A percentile compares a stretch with the other conserved stretches of the same genome.
phyloP scores from a whole-genome alignment of 2,888 invertebrate genomes.

The Opisthograptis luteolata region DNA sequence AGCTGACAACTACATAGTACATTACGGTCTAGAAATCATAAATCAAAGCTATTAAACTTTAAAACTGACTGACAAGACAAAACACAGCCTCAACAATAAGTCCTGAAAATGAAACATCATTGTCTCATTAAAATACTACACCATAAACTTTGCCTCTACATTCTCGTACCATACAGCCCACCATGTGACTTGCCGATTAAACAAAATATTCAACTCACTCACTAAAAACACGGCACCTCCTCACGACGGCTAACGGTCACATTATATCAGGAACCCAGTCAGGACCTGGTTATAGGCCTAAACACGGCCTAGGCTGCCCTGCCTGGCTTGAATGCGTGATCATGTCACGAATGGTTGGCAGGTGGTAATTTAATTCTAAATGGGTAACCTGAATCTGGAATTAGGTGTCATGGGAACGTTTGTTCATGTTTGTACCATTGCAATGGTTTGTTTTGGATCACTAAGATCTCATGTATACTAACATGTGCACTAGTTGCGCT shows the following conservation, averaged over 20 bases:
- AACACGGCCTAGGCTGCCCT: slow-evolving; percentile 46
- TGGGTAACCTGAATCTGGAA: slow-evolving; percentile 27
- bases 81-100: too few species aligned
- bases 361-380: slow-evolving; percentile 44
- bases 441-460: not conserved
- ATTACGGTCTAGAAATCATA: too few species aligned
- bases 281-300: slow-evolving; percentile 48
- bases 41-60: too few species aligned
- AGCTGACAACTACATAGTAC: too few species aligned
- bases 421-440: not conserved
- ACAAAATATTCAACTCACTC: slow-evolving; percentile 36
- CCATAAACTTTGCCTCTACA: not conserved
- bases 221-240: slow-evolving; percentile 40
- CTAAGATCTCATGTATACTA: too few species aligned
- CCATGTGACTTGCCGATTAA: not conserved
- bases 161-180: not conserved
- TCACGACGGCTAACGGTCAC: slow-evolving; percentile 60
- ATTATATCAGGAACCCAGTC: slow-evolving; percentile 36
- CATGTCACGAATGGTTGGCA: slow-evolving; percentile 50
- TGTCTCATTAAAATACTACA: not conserved
- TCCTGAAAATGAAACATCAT: not conserved
- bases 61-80: too few species aligned
- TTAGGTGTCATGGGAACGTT: slow-evolving; percentile 22
- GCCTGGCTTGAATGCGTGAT: slow-evolving; percentile 49
- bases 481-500: too few species aligned